A percentile compares a stretch with the other conserved stretches of the same genome.
Evolutionary conservation across 2,797 vertebrate genomes (phyloP).

Genomic region (Anolis apletophallus): DNA sequence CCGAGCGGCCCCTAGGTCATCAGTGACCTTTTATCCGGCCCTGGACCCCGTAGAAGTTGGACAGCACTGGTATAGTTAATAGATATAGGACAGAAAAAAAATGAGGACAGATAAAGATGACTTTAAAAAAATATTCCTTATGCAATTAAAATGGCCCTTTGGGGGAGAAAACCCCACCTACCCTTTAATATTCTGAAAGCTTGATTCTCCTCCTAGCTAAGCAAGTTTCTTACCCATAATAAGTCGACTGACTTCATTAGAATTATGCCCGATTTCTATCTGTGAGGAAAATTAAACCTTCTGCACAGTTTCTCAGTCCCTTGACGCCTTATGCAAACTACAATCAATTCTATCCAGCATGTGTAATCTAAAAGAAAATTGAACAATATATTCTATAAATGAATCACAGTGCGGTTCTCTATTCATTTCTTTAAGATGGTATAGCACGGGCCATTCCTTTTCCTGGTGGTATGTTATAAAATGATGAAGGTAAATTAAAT

Average conservation of each 20-base stretch:
- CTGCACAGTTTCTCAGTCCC: not conserved
- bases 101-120: not conserved
- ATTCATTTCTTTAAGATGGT: conserved; percentile 23
- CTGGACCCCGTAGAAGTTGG: too few relatives aligned
- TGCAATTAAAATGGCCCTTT: not conserved
- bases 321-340: not conserved
- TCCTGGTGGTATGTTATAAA: not conserved
- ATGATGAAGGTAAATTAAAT: conserved; percentile 34
- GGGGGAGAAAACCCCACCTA: not conserved
- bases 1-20: too few relatives aligned
- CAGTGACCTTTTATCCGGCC: too few relatives aligned
- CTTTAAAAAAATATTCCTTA: not conserved
- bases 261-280: conserved; percentile 8
- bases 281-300: not conserved
- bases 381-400: conserved; percentile 33
- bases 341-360: not conserved
- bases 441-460: not conserved
- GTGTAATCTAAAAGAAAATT: conserved; percentile 14
- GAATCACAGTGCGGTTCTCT: conserved; percentile 15
- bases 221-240: not conserved
- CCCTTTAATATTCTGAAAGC: not conserved
- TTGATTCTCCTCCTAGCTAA: conserved; percentile 1
- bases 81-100: not conserved
- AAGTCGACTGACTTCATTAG: conserved; percentile 13
- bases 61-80: not conserved